Evolutionary conservation across 2,888 invertebrate genomes (phyloP), one percentile per base, ranked within the genome.

Genomic region (Neoascia interrupta): DNA sequence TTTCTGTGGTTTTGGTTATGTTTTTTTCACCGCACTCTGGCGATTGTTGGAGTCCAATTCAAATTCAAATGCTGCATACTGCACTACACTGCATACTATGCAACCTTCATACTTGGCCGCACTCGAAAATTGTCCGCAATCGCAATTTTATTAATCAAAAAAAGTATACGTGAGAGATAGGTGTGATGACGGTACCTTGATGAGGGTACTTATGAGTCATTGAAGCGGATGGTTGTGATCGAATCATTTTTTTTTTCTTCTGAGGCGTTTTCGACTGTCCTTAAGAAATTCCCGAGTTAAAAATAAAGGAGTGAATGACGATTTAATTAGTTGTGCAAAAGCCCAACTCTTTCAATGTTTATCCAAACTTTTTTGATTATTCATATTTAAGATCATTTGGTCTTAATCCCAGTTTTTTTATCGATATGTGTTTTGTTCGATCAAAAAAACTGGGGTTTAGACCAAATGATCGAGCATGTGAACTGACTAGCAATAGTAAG

Each of bases 61-160:
- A 54, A 79, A 66, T 72, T 79, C 72, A 66, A 79, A 79, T 66
- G 72, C 54, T 23, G 54, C 60, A 54, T 58, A 53, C 15, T 43
- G 60, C 43, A 41, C 53, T 19, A 51, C 19, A 60, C 26, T 31
- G 31, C 31, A 31, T 31, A 31, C 41, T 45, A 28, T 39, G 83
- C 84, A 87, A 86, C 87, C 87, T 87, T 87, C 87, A 87, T 87
- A 88, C 84, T 86, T 86, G 84, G 85, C 68, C 87, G 87, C 83
- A 81, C 84, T 73, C 85, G 54, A 16, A 81, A 70, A 75, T 81
- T 81, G 64, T 75, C 49, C 60, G 64, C 70, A 45, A 72, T 66
- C 66, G 72, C 34, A 49, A 51, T 61, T 73, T 73, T 58, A 58
- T 70, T 66, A 28, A n/a, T n/a, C n/a, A n/a, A n/a, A n/a, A n/a